Evolutionary conservation across 2,888 invertebrate genomes (phyloP).

Genomic region (Neria commutata): DNA sequence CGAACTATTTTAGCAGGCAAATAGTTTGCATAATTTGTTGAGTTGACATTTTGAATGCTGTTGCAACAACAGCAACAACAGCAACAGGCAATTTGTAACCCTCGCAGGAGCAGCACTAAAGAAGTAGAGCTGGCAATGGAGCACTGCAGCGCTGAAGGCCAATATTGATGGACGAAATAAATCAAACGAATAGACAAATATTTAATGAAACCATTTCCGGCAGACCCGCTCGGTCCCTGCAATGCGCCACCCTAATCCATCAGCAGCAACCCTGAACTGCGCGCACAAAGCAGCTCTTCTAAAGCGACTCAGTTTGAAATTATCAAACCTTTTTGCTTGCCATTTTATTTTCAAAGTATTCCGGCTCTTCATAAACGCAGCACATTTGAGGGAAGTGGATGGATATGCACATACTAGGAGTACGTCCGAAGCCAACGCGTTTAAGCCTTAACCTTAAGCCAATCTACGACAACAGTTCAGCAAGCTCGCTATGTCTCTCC

Average conservation of each 20-base stretch:
- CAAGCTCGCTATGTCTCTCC: no score
- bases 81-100: not conserved
- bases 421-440: not conserved
- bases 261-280: no score
- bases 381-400: not conserved
- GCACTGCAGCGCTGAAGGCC: not conserved
- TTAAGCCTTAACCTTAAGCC: not conserved
- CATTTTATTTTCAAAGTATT: no score
- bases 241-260: no score
- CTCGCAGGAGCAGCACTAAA: not conserved
- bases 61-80: not conserved
- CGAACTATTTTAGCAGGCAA: conserved; percentile 3
- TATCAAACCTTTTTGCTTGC: no score
- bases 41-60: conserved; percentile 11
- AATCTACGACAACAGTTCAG: not conserved
- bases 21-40: conserved; percentile 16
- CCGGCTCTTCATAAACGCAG: not conserved
- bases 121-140: no score
- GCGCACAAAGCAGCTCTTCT: no score
- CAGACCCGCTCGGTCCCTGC: not conserved
- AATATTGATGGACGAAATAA: conserved; percentile 16
- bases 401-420: not conserved
- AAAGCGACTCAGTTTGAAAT: no score
- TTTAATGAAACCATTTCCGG: not conserved
- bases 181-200: conserved; percentile 13